Evolutionary conservation across 2,113 vertebrate genomes (phyloP).

Genomic region (Cathartes aura): DNA sequence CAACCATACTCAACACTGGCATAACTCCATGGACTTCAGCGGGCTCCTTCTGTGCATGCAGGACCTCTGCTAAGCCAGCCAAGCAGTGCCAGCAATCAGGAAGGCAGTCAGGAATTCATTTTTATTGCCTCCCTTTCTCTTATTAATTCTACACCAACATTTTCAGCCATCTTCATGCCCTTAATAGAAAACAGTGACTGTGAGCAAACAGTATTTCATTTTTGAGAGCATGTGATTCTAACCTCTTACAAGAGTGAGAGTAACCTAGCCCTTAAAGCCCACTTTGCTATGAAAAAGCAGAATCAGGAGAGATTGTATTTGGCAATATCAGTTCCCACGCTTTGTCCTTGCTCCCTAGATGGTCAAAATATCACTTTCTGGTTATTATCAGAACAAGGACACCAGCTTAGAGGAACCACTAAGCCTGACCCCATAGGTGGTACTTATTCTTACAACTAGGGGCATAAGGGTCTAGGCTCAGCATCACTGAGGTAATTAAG

Average conservation of each 20-base stretch:
- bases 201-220: neutral
- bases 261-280: neutral
- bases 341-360: neutral
- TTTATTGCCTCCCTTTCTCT: neutral
- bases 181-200: neutral
- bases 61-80: neutral
- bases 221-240: neutral
- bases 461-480: no score
- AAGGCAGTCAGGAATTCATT: neutral
- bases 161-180: neutral
- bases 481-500: neutral
- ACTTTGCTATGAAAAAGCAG: neutral
- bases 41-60: neutral
- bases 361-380: neutral
- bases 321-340: neutral
- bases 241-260: neutral
- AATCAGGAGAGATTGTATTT: neutral
- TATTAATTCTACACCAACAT: neutral
- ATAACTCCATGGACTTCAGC: neutral
- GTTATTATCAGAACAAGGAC: neutral
- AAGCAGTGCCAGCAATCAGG: neutral
- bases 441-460: neutral
- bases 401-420: neutral
- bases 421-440: neutral
- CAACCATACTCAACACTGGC: neutral